Evolutionary conservation across 1,140 invertebrate species (phyloP), one percentile per base, ranked within the genome.

Genomic region (Pectinophora gossypiella): DNA sequence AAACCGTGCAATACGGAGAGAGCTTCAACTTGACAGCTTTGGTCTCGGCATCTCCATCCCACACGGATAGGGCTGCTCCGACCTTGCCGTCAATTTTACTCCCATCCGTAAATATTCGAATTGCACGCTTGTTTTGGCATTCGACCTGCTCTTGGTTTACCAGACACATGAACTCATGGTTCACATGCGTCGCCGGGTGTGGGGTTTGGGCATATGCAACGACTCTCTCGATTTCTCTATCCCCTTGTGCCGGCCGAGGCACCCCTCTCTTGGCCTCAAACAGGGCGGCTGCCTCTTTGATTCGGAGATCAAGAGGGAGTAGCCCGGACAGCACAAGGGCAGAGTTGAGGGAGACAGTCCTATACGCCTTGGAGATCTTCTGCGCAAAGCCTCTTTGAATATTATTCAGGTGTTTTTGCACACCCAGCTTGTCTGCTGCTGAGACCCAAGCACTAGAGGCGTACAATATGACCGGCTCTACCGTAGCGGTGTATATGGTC

Each of bases 1-100:
- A 60, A 0, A 60, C 58, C 2, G 52, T 52, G 20, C 52, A 60
- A 43, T 43, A 43, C 15, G 6, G 6, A 10, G n/a, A n/a, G 3
- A 43, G 40, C 40, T 18, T 15, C 3, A 15, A 43, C 18, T 43
- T 43, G 2, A 3, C 1, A 16, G 40, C 3, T 18, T 43, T 43
- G 18, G 18, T 43, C 18, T 43, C 40, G 40, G 18, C 6, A 3
- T 10, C 40, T n/a, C 18, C 19, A 43, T 43, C 10, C 40, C 40
- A 43, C 7, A n/a, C 13, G 13, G 40, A 43, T 43, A 43, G 18
- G 13, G 40, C 13, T 3, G 40, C 40, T 18, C 40, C 40, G 18
- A 43, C 40, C 18, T 43, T 43, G 1, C 18, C 40, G 9, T 46
- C 2, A 3, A 46, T 46, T n/a, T 23, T 46, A n/a, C 47, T 48